These are phyloP conservation scores for Dendropsophus ebraccatus DNA, from an alignment of 2,113 vertebrate genomes.

Conservation along the genomic window DNA sequence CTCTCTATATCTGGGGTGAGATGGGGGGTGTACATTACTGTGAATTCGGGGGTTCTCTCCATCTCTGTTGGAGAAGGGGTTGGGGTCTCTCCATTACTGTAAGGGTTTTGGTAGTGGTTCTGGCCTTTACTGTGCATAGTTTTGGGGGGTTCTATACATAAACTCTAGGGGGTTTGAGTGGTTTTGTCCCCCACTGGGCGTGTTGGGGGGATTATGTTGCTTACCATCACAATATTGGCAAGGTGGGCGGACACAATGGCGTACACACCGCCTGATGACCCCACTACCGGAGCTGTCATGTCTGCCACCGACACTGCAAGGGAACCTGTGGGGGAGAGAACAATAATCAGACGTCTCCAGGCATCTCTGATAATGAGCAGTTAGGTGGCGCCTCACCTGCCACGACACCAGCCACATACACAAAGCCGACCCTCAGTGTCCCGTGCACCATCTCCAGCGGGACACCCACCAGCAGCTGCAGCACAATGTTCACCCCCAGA, in stretches of 20 bases:
- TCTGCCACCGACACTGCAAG: slow-evolving; percentile 92
- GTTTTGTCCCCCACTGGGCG: too few species aligned
- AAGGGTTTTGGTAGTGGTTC: too few species aligned
- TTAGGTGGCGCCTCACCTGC: slow-evolving; percentile 78
- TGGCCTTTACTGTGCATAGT: too few species aligned
- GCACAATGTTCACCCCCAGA: slow-evolving; percentile 90
- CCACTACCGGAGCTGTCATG: slow-evolving; percentile 93
- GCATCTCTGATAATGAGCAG: neutral
- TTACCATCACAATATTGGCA: slow-evolving; percentile 98
- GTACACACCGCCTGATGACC: slow-evolving; percentile 95
- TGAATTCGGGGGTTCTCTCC: too few species aligned
- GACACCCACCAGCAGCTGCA: slow-evolving; percentile 95
- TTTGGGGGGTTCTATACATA: too few species aligned
- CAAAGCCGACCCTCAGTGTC: slow-evolving; percentile 87
- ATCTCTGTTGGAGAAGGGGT: too few species aligned
- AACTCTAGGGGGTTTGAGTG: too few species aligned
- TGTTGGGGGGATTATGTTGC: too few species aligned
- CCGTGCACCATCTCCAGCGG: slow-evolving; percentile 98
- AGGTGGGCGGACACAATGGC: slow-evolving; percentile 95
- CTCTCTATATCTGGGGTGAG: too few species aligned
- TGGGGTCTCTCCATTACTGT: too few species aligned
- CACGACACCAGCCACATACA: slow-evolving; percentile 92
- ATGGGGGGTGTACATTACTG: too few species aligned
- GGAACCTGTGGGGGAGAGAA: slow-evolving; percentile 78
- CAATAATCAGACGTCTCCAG: neutral